Base-by-base conservation (phyloP, 2,113 vertebrate genomes). In the Esox niger region DNA sequence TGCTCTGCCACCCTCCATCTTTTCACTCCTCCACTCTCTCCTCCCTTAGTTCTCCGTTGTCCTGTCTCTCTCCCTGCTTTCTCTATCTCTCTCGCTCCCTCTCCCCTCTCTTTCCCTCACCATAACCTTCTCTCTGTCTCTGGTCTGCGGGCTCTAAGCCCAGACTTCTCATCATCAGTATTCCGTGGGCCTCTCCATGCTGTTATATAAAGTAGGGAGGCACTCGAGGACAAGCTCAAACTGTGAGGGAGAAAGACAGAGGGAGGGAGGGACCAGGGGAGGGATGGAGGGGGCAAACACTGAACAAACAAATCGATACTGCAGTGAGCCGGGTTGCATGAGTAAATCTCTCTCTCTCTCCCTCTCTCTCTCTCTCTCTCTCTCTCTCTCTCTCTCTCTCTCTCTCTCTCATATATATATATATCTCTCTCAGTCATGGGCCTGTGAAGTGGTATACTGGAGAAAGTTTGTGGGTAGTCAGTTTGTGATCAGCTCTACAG, bases 161-260 rank as follows among this genome's bases (percentile, higher is more conserved):
- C 87, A 90, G 90, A 87, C 88, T 86, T 79, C 69, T 75, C 83
- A 77, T 90, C 82, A 92, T 92, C 90, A 88, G 88, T 91, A 92
- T 92, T 84, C 90, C 82, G 84, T 74, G 73, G 85, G 84, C 80
- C 69, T 70, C 68, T 82, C 77, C 69, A 7, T 11, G 60, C 49
- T 79, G 84, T 93, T 91, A 90, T 87, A 87, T 92, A 92, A 93
- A 84, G 74, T 84, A 75, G 82, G 67, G 61, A 90, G 89, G 88
- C 91, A 90, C 85, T 86, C 84, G 89, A 91, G 90, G 90, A 91
- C 87, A 91, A 76, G 49, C 75, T 86, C 71, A 20, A 75, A 80
- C 79, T 67, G 84, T 76, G 83, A 67, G 70, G 71, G 73, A 81
- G 25, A 20, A 38, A 29, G 61, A 30, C 21, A 72, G 59, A 78